A percentile compares a stretch with the other conserved stretches of the same genome.
phyloP scores from a whole-genome alignment of 2,888 invertebrate species.

The Philaethria dido region DNA sequence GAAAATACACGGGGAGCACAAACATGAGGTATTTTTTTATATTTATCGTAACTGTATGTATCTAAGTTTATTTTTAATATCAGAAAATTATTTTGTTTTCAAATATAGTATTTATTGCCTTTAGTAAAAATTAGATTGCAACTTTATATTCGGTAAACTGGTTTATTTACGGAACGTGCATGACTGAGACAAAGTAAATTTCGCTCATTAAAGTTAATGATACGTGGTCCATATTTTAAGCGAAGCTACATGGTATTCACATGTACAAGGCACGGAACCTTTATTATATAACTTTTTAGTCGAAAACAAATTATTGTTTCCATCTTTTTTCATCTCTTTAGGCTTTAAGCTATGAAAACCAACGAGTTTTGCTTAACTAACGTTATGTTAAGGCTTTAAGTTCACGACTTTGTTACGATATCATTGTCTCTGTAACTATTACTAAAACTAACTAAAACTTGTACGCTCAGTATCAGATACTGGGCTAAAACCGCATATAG shows the following conservation, averaged over 20 bases:
- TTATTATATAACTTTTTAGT: not conserved
- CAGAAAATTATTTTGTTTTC: not conserved
- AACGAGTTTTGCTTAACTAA: not conserved
- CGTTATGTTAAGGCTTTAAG: not conserved
- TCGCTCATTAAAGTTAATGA: conserved; percentile 22
- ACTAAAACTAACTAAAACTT: conserved; percentile 2
- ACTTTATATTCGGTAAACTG: not conserved
- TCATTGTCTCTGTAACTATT: not conserved
- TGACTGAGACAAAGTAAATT: conserved; percentile 11
- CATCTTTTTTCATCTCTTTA: not conserved
- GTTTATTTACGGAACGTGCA: conserved; percentile 5
- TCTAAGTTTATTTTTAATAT: not conserved
- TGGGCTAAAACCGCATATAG: not conserved
- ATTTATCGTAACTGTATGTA: too few species aligned
- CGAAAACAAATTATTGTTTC: not conserved
- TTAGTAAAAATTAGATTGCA: not conserved
- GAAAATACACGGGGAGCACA: too few species aligned
- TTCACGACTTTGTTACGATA: not conserved
- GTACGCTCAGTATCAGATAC: not conserved
- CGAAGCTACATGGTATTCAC: not conserved
- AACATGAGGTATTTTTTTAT: too few species aligned
- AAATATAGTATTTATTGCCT: not conserved
- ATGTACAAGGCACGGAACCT: not conserved
- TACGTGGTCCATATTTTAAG: conserved; percentile 2
- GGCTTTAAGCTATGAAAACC: too few species aligned